A percentile compares a stretch with the other conserved stretches of the same genome.
Conservation (phyloP, 2,888 invertebrate genomes). For the Scaeva pyrastri region DNA sequence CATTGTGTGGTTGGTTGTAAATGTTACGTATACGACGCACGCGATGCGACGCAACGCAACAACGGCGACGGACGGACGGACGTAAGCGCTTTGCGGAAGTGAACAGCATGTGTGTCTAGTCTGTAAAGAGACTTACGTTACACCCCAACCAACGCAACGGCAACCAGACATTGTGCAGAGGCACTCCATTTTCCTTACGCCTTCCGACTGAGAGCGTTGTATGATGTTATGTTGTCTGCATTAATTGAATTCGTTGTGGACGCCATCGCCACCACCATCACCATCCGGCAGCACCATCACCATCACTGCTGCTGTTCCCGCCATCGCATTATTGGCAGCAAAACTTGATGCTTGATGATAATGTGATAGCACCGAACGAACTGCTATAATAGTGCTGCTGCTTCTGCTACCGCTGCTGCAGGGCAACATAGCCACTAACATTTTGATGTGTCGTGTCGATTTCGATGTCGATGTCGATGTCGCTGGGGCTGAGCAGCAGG, state of each 20-base stretch:
- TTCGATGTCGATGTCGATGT: no score
- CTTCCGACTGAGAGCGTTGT: conserved; percentile 17
- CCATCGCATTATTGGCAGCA: conserved; percentile 58
- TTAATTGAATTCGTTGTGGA: conserved; percentile 72
- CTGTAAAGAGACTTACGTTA: conserved; percentile 10
- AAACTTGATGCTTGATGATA: conserved; percentile 63
- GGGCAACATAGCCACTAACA: conserved; percentile 42
- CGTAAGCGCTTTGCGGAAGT: conserved; percentile 56
- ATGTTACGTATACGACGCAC: conserved; percentile 9
- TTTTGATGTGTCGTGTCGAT: conserved; percentile 59
- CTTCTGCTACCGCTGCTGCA: conserved; percentile 29
- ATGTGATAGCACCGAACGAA: conserved; percentile 55
- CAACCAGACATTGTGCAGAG: neutral
- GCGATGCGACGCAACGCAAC: no score
- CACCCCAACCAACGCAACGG: conserved; percentile 5
- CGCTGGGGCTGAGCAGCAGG: conserved; percentile 9
- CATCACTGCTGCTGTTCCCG: neutral
- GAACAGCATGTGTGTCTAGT: conserved; percentile 52
- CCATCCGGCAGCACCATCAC: conserved; percentile 15
- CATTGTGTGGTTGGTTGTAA: neutral
- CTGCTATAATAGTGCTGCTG: conserved; percentile 41
- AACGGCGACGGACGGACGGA: no score
- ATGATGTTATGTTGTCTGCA: conserved; percentile 50
- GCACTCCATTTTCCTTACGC: conserved; percentile 32
- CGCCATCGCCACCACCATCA: conserved; percentile 59